Evolutionary conservation across 2,113 vertebrate species (phyloP), one percentile per base, ranked within the genome.

Genomic region (Epinephelus cyanopodus): DNA sequence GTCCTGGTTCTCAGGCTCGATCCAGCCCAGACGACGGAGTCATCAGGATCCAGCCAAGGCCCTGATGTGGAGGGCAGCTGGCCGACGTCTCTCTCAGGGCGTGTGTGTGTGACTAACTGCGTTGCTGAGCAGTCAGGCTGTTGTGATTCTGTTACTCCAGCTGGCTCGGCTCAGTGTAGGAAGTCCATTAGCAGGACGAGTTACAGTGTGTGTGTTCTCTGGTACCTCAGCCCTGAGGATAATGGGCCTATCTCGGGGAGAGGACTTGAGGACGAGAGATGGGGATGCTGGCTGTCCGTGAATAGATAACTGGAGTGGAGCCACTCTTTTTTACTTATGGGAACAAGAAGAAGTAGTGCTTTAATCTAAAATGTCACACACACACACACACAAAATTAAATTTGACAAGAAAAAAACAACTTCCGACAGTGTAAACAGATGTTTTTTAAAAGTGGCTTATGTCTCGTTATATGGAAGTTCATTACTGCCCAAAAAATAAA

Each of bases 61-160:
- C 58, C 70, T 25, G 14, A 33, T 27, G 85, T 42, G 39, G 67
- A 69, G 8, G 83, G 68, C 79, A 66, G 62, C 66, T 85, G 85
- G 90, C 86, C 69, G 68, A 12, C 69, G 23, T 65, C n/a, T 9
- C 27, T 18, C n/a, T 15, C 48, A 47, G 53, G 45, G 42, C 11
- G 87, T 54, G 60, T 52, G 47, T 18, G 60, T 48, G 74, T 82
- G 88, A 88, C 75, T 61, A 19, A 81, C 57, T 37, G 81, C 18
- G 79, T 82, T 90, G 86, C 90, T 53, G 84, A 89, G 90, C 82
- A 79, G 53, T 76, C n/a, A 27, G 66, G 45, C 53, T 80, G 84
- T 76, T 83, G 84, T 79, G 81, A 67, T 75, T 82, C 71, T 86
- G 85, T 87, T 89, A 66, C 69, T 91, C 86, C 72, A 84, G 80